phyloP scores from a whole-genome alignment of 1,140 invertebrate genomes.

The Parasteatoda tepidariorum region DNA sequence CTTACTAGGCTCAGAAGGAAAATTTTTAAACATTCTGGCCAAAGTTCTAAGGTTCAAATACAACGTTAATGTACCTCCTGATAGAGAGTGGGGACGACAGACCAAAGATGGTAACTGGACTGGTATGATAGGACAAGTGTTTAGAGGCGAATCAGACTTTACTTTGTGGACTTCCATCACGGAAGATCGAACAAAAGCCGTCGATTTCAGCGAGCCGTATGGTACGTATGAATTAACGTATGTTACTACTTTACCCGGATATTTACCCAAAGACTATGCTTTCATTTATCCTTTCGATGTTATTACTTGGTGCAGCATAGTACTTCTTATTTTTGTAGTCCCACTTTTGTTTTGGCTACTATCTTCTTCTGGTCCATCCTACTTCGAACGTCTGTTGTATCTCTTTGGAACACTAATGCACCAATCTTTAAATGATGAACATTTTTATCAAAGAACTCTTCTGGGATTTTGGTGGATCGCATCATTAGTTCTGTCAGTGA shows the following conservation, averaged over 20 bases:
- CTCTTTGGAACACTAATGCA: neutral
- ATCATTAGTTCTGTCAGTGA: neutral
- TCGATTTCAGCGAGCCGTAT: constrained; percentile 13
- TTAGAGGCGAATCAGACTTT: neutral
- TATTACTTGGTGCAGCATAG: neutral
- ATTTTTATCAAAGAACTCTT: neutral
- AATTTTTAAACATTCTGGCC: neutral
- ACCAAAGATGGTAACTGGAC: constrained; percentile 3
- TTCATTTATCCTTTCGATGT: neutral
- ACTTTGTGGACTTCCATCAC: neutral
- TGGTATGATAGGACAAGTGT: constrained; percentile 1
- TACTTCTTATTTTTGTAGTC: neutral
- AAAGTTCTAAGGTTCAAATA: neutral
- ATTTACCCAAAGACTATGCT: neutral
- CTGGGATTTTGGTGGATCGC: neutral
- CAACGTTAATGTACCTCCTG: neutral
- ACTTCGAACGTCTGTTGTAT: neutral
- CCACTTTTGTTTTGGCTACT: neutral
- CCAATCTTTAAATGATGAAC: neutral
- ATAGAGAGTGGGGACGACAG: neutral
- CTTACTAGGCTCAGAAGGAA: neutral
- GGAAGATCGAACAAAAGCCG: neutral
- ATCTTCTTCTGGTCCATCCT: neutral
- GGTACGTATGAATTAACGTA: neutral
- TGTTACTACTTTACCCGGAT: neutral